Percentiles rank a stretch among this genome's conserved stretches.
phyloP scores from a whole-genome alignment of 2,113 vertebrate species.

The Entosphenus tridentatus region DNA sequence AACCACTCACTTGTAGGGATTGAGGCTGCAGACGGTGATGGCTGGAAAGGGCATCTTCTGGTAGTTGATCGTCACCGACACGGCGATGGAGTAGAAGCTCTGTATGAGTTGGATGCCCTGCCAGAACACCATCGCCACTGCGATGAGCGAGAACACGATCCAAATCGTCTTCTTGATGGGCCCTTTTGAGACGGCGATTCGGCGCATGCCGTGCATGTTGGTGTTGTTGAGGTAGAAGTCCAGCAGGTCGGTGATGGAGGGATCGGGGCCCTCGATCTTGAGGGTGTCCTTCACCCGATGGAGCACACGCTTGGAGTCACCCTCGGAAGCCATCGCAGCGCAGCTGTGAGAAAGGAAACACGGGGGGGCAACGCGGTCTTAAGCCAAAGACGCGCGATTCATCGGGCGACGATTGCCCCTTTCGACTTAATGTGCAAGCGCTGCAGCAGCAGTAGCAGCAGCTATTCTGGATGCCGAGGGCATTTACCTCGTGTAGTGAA shows the following conservation, averaged over 20 bases:
- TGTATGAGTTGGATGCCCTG: slow-evolving; percentile 30
- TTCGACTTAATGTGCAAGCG: no score
- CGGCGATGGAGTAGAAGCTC: slow-evolving; percentile 33
- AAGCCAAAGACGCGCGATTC: no score
- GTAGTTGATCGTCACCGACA: slow-evolving; percentile 37
- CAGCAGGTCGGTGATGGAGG: slow-evolving; percentile 32
- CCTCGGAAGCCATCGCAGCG: no score
- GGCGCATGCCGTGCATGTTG: slow-evolving; percentile 41
- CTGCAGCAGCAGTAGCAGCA: no score
- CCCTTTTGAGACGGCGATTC: slow-evolving; percentile 38
- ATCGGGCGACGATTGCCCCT: no score
- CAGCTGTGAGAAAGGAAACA: no score
- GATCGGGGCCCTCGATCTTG: slow-evolving; percentile 7
- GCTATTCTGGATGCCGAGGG: no score
- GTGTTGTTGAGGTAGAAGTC: slow-evolving; percentile 40
- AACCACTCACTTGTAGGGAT: slow-evolving; percentile 34
- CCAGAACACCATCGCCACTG: slow-evolving; percentile 35
- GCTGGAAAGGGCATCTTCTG: slow-evolving; percentile 37
- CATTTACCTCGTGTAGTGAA: no score
- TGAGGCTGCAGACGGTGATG: slow-evolving; percentile 43
- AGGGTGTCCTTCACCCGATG: neutral
- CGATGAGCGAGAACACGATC: slow-evolving; percentile 28
- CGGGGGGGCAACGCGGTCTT: no score
- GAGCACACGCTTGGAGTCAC: no score
- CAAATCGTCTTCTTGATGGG: slow-evolving; percentile 29